Base-by-base conservation (phyloP, 1,140 invertebrate genomes). In the Rhagoletis zephyria region DNA sequence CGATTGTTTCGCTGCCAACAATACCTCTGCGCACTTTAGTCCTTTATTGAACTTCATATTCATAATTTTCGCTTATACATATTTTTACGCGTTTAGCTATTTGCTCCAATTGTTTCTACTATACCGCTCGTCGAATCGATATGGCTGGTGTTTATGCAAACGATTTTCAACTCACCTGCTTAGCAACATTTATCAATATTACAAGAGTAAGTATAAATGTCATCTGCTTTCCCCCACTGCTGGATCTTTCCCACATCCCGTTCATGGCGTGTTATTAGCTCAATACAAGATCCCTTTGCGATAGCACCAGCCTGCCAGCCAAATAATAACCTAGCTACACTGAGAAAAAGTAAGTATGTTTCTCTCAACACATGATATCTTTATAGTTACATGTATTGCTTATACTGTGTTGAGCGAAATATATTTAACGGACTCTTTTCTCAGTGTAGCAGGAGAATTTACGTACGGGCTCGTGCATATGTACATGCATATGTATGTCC, bases 161-260 rank as follows among this genome's bases (percentile, higher is more conserved):
- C 67, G 67, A 74, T 74, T 74, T 74, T 48, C 67, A 74, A 40
- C 45, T 74, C 67, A 48, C 14, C 40, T 74, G 42, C 67, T 74
- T 48, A 74, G 14, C 42, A 74, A n/a, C 67, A 48, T 74, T 74
- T 74, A 74, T 48, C 67, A 74, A 74, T 74, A 74, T 74, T 74
- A 74, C 3, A 30, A 30, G 30, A 30, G 30, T 30, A 30, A 30
- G 30, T 30, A 30, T 30, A 30, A 30, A 30, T 30, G 30, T 30
- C 30, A 30, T 30, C 30, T 30, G 30, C 30, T 30, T 30, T 30
- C 30, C 30, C n/a, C 10, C 67, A 74, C 45, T 48, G 40, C 12
- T 67, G 10, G 19, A 7, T 42, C 3, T 40, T 16, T 63, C 61
- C 61, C 10, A 63, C 16, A 63, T 14, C 10, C 61, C 61, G 16